Conservation (phyloP, 2,797 vertebrate genomes). For the Borostomias antarcticus region DNA sequence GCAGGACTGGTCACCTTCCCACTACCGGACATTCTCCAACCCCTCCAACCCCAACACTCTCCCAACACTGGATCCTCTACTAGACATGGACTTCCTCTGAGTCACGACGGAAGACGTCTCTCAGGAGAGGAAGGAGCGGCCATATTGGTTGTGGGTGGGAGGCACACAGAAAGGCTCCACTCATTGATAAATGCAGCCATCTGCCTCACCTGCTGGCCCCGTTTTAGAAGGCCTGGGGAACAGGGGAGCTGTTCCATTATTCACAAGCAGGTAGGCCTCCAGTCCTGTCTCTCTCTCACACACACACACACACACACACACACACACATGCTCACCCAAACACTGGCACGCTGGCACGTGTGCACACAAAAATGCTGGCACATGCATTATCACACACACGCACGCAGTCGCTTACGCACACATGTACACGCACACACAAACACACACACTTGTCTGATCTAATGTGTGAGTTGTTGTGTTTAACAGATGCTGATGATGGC, state of each 20-base stretch:
- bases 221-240: slow-evolving; percentile 60
- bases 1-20: no score
- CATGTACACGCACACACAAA: slow-evolving; percentile 32
- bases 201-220: slow-evolving; percentile 48
- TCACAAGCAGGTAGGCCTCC: slow-evolving; percentile 44
- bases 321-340: slow-evolving; percentile 14
- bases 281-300: background rate
- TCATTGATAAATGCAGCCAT: slow-evolving; percentile 67
- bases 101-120: background rate
- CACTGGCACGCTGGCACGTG: no score
- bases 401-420: slow-evolving; percentile 28
- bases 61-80: no score
- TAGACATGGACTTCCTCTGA: no score
- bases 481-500: background rate
- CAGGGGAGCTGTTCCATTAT: slow-evolving; percentile 67
- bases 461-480: background rate
- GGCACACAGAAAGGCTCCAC: slow-evolving; percentile 33
- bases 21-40: no score
- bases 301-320: slow-evolving; percentile 34
- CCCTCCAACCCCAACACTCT: no score
- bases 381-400: slow-evolving; percentile 15
- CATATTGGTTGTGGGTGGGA: slow-evolving; percentile 3
- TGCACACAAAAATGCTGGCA: slow-evolving; percentile 11
- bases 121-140: background rate
- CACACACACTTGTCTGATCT: background rate